Percentiles rank a stretch among this genome's conserved stretches.
Evolutionary conservation across 2,888 invertebrate species (phyloP).

Genomic region (Eupithecia dodoneata): DNA sequence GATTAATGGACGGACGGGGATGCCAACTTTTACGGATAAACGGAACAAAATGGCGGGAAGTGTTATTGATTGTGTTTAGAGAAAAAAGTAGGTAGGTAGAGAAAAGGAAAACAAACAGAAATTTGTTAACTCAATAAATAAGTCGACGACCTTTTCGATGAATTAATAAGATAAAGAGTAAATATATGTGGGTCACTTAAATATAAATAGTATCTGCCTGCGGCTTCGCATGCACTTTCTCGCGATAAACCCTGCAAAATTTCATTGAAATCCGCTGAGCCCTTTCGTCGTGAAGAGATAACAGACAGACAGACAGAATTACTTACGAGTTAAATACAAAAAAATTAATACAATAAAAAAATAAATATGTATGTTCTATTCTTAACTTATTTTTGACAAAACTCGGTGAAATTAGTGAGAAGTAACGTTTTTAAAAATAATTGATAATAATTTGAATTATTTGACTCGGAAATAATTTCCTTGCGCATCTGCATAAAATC

Average conservation of each 20-base stretch:
- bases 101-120: not conserved
- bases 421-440: too few relatives aligned
- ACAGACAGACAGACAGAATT: too few relatives aligned
- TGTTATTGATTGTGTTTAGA: slow-evolving; percentile 31
- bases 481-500: too few relatives aligned
- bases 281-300: too few relatives aligned
- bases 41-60: slow-evolving; percentile 53
- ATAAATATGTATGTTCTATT: not conserved
- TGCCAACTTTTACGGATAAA: slow-evolving; percentile 77
- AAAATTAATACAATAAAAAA: too few relatives aligned
- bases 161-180: not conserved
- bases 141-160: not conserved
- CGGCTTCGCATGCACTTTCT: too few relatives aligned
- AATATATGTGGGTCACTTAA: not conserved
- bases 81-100: slow-evolving; percentile 15
- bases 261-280: too few relatives aligned
- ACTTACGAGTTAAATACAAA: too few relatives aligned
- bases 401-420: too few relatives aligned
- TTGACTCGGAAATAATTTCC: too few relatives aligned
- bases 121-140: not conserved
- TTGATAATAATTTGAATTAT: too few relatives aligned
- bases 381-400: not conserved
- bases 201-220: not conserved
- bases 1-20: slow-evolving; percentile 77
- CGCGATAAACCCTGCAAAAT: too few relatives aligned